These are phyloP conservation scores for Oceanites oceanicus DNA, from an alignment of 2,113 vertebrate genomes.

Conservation along the genomic window DNA sequence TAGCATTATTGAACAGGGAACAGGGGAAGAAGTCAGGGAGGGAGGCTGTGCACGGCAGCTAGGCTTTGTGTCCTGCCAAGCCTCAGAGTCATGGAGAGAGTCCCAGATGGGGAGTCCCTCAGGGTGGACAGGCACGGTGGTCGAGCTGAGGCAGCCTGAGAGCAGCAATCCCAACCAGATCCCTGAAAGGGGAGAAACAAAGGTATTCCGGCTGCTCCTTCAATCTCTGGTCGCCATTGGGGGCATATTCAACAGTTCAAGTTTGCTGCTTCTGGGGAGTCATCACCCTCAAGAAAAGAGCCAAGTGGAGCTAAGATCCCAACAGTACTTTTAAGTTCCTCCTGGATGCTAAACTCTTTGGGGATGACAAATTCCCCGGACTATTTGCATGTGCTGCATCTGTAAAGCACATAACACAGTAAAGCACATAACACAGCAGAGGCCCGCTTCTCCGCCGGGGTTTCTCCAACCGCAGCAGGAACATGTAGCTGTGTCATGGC, in stretches of 20 bases:
- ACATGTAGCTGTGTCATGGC: neutral
- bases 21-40: fast-evolving
- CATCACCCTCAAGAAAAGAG: neutral
- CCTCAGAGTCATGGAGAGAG: neutral
- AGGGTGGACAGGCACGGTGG: fast-evolving
- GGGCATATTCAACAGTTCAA: neutral
- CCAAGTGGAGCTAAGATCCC: neutral
- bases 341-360: neutral
- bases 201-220: neutral
- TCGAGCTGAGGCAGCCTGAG: neutral
- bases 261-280: fast-evolving
- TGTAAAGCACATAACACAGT: neutral
- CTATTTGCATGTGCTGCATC: neutral
- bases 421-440: neutral
- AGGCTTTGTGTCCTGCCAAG: neutral
- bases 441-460: neutral
- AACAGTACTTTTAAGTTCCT: neutral
- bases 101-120: neutral
- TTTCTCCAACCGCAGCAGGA: neutral
- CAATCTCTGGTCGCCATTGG: neutral
- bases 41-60: fast-evolving
- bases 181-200: neutral
- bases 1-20: neutral
- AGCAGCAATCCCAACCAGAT: neutral
- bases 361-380: neutral